A percentile compares a stretch with the other conserved stretches of the same genome.
Evolutionary conservation across 2,797 vertebrate species (phyloP).

Genomic region (Pogonophryne albipinna): DNA sequence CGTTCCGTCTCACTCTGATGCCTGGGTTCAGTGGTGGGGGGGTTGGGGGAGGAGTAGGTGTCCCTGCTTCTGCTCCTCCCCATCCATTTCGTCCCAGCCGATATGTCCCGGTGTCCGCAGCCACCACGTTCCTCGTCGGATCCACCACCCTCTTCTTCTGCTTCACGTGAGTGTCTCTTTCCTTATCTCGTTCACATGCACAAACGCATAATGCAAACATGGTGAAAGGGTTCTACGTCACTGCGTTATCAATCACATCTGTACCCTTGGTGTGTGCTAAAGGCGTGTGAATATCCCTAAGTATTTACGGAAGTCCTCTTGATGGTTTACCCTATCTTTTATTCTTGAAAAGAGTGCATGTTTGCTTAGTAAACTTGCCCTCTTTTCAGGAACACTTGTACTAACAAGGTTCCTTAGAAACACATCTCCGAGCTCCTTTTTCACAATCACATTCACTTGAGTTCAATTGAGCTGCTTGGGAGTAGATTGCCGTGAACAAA

Average conservation of each 20-base stretch:
- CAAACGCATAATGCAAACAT: neutral
- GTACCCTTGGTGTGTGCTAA: slow-evolving; percentile 6
- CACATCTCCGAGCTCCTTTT: slow-evolving; percentile 25
- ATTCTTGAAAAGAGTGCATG: neutral
- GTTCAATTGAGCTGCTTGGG: slow-evolving; percentile 13
- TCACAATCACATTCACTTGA: slow-evolving; percentile 15
- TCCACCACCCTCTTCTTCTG: slow-evolving; percentile 97
- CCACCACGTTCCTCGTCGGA: slow-evolving; percentile 95
- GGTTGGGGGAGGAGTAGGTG: slow-evolving; percentile 83
- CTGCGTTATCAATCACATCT: neutral
- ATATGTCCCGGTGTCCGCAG: slow-evolving; percentile 96
- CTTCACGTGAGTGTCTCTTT: slow-evolving; percentile 92
- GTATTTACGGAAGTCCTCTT: neutral
- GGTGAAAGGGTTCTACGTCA: neutral
- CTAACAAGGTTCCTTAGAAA: slow-evolving; percentile 1
- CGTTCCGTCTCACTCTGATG: slow-evolving; percentile 74
- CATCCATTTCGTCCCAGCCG: slow-evolving; percentile 96
- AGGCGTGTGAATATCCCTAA: neutral
- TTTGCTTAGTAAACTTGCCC: neutral
- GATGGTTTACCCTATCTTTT: neutral
- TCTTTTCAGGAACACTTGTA: slow-evolving; percentile 10
- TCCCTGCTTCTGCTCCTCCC: slow-evolving; percentile 83
- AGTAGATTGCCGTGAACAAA: slow-evolving; percentile 18
- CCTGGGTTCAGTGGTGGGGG: slow-evolving; percentile 84
- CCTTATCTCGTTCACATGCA: neutral